A percentile compares a stretch with the other conserved stretches of the same genome.
These are phyloP conservation scores for Megaceryle torquata DNA, from an alignment of 2,113 vertebrate genomes.

Conservation along the genomic window DNA sequence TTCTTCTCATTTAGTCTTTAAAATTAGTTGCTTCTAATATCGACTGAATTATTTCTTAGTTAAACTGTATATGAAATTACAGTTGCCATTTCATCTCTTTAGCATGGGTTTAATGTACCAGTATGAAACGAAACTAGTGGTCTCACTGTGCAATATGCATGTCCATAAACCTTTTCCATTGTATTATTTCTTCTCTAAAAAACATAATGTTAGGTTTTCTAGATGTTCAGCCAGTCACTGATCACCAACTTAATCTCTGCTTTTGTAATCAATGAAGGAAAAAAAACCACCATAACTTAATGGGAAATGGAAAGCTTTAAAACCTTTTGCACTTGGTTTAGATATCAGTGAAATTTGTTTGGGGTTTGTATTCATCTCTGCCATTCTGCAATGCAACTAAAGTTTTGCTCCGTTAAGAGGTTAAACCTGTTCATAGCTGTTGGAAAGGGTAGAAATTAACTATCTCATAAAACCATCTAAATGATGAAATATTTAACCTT, in stretches of 20 bases:
- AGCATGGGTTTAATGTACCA: neutral
- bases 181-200: neutral
- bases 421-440: constrained; percentile 43
- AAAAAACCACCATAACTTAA: neutral
- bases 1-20: neutral
- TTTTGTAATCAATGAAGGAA: neutral
- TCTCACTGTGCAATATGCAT: accelerated
- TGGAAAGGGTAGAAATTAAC: constrained; percentile 54
- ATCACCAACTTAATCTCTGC: neutral
- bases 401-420: constrained; percentile 24
- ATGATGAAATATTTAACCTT: constrained; percentile 63
- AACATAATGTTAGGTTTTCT: neutral
- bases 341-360: neutral
- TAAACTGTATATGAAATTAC: neutral
- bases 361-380: neutral
- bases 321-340: neutral
- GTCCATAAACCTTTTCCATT: neutral
- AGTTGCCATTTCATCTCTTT: neutral
- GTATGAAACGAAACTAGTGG: neutral
- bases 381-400: constrained; percentile 13
- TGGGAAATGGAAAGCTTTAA: neutral
- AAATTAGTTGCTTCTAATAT: neutral
- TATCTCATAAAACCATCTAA: constrained; percentile 44
- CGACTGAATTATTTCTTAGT: neutral
- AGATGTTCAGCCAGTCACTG: neutral